Base-by-base conservation (phyloP, 2,888 invertebrate species). In the Antheraea assamensis region DNA sequence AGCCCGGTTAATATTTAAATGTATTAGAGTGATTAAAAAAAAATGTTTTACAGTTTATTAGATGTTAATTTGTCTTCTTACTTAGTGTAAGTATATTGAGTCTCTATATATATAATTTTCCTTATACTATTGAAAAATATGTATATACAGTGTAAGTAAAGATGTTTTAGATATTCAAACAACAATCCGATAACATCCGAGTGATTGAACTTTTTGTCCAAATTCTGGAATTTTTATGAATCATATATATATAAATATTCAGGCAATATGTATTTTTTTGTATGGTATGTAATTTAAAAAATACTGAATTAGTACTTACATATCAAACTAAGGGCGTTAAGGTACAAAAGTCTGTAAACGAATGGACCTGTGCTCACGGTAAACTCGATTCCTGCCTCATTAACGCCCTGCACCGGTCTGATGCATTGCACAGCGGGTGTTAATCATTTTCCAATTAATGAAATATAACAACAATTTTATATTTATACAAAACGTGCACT, bases 391-490 rank as follows among this genome's bases (percentile, higher is more conserved):
- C n/a, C 55, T 55, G 24, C 72, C 68, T 68, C 68, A 24, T 52
- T 27, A 49, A 31, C 52, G 66, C 68, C 68, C 0, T 13, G 42
- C 13, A 13, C 61, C 15, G 27, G 27, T 15, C 24, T 27, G 15
- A 31, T 42, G n/a, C 31, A 52, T 74, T 74, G 66, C 71, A n/a
- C 64, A 70, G 49, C 73, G 58, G 55, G 74, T 42, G 42, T 72
- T 71, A 66, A 61, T 71, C 72, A 73, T 52, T 31, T 52, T 66
- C 61, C 15, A 61, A 61, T 61, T 24, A 61, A 61, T 61, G 13
- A 24, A 27, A 61, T 1, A 61, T 21, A n/a, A 55, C 8, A n/a
- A n/a, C 21, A 10, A 27, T 61, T 61, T 24, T 61, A 61, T 61
- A 61, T 61, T 61, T 61, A 24, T 15, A 55, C n/a, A 61, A 24